These are phyloP conservation scores for Drosophila anomelani DNA, from an alignment of 2,888 invertebrate genomes.

Conservation along the genomic window DNA sequence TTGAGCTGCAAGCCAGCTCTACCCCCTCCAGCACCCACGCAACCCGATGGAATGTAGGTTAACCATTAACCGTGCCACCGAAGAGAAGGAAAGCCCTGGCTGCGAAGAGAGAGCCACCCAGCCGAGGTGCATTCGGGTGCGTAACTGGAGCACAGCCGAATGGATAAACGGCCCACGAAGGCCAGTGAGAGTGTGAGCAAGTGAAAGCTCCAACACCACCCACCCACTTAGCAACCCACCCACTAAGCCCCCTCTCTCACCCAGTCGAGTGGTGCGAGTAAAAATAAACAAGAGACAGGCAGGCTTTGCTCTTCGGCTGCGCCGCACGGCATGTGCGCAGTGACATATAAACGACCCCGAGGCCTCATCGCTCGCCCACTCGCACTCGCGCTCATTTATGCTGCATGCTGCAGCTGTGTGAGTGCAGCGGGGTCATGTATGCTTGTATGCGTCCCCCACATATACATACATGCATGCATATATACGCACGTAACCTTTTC, in stretches of 20 bases:
- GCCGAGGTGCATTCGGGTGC: slow-evolving; percentile 24
- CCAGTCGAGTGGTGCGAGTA: slow-evolving; percentile 2
- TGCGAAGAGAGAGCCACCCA: background rate
- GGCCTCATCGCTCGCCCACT: slow-evolving; percentile 21
- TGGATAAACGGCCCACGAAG: background rate
- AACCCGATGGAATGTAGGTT: slow-evolving; percentile 36
- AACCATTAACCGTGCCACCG: slow-evolving; percentile 18
- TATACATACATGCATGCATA: background rate
- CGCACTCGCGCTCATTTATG: slow-evolving; percentile 4
- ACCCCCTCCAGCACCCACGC: background rate
- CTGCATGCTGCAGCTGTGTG: slow-evolving; percentile 38
- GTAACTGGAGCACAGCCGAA: slow-evolving; percentile 39
- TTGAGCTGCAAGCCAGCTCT: slow-evolving; percentile 10
- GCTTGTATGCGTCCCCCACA: slow-evolving; percentile 16
- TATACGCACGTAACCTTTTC: slow-evolving; percentile 29
- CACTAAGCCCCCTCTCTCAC: background rate
- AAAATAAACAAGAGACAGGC: slow-evolving; percentile 12
- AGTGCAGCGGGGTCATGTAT: slow-evolving; percentile 25
- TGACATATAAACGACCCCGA: slow-evolving; percentile 65
- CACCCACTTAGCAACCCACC: background rate
- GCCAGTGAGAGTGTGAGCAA: slow-evolving; percentile 24
- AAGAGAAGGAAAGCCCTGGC: slow-evolving; percentile 1
- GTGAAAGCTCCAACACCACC: background rate
- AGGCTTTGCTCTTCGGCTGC: slow-evolving; percentile 2
- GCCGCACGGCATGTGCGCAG: slow-evolving; percentile 57